Conservation (phyloP, 1,140 invertebrate species). For the Sweltsa coloradensis region DNA sequence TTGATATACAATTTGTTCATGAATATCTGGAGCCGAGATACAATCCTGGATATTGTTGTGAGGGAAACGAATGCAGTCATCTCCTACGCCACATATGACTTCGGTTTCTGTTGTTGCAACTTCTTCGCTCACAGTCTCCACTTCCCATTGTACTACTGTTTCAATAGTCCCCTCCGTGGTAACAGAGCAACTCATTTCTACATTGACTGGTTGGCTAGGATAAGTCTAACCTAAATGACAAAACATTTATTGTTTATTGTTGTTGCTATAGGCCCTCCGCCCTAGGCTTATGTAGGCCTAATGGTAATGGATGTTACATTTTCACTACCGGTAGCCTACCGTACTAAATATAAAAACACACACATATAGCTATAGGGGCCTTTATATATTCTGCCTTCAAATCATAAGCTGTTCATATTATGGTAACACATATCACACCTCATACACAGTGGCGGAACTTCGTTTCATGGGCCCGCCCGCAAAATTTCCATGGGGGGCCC, state of each 20-base stretch:
- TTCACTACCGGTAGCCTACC: too few species aligned
- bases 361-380: too few species aligned
- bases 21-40: constrained; percentile 24
- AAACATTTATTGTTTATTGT: background rate
- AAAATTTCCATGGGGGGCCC: too few species aligned
- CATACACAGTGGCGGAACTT: too few species aligned
- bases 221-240: background rate
- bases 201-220: background rate
- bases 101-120: constrained; percentile 37
- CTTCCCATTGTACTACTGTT: background rate
- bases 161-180: background rate
- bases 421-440: too few species aligned
- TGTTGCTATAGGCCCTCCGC: too few species aligned
- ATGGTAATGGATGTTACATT: too few species aligned
- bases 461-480: too few species aligned
- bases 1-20: constrained; percentile 33
- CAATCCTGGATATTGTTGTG: background rate
- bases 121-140: background rate
- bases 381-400: too few species aligned
- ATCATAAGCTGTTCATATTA: too few species aligned
- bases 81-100: constrained; percentile 47
- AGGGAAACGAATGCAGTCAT: constrained; percentile 17
- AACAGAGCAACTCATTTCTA: background rate
- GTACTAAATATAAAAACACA: too few species aligned
- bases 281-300: too few species aligned